Evolutionary conservation across 2,888 invertebrate species (phyloP).

Genomic region (Dryocosmus kuriphilus): DNA sequence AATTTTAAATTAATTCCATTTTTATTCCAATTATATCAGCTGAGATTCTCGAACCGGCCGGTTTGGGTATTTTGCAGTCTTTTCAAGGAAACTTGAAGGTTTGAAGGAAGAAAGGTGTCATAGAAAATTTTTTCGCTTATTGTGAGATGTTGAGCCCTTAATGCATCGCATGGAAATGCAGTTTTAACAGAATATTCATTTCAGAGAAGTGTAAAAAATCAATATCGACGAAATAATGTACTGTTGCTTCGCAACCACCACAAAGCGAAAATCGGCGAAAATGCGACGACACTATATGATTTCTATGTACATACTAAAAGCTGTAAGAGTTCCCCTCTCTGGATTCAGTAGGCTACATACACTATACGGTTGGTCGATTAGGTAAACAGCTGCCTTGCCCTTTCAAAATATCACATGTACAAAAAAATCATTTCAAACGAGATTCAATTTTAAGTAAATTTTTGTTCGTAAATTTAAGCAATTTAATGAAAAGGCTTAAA

Average conservation of each 20-base stretch:
- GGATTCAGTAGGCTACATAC: background rate
- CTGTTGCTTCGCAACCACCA: constrained; percentile 32
- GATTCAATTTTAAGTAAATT: background rate
- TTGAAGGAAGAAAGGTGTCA: background rate
- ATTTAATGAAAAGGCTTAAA: too few species aligned
- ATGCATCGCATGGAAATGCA: background rate
- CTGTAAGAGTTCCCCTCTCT: background rate
- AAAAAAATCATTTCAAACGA: background rate
- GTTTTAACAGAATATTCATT: background rate
- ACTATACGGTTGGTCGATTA: background rate
- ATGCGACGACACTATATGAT: background rate
- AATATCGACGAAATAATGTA: constrained; percentile 17
- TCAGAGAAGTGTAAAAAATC: background rate
- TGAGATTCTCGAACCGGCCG: background rate
- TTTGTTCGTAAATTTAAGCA: background rate
- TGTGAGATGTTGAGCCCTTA: background rate
- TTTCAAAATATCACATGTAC: background rate
- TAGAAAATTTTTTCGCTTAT: background rate
- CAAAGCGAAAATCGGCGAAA: background rate
- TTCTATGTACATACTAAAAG: background rate
- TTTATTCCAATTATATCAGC: background rate
- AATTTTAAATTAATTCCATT: background rate
- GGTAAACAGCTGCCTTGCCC: background rate
- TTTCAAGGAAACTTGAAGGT: background rate
- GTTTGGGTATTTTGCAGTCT: background rate